Evolutionary conservation across 2,888 invertebrate genomes (phyloP).

Genomic region (Erynnis tages): DNA sequence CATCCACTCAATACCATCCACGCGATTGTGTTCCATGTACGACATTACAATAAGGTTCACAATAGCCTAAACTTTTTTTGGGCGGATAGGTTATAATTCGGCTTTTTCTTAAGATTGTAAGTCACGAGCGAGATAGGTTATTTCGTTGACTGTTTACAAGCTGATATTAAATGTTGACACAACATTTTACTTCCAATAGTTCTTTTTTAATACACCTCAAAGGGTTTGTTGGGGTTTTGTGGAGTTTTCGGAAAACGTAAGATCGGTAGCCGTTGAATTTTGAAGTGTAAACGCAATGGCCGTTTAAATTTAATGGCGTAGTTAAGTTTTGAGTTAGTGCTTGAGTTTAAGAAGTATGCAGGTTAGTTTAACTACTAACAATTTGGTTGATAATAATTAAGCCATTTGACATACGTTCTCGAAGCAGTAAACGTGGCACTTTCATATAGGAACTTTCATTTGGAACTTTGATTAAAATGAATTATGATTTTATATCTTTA

Average conservation of each 20-base stretch:
- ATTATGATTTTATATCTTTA: too few species aligned
- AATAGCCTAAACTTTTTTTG: neutral
- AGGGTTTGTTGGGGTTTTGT: slow-evolving; percentile 9
- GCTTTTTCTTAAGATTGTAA: slow-evolving; percentile 55
- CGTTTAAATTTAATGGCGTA: neutral
- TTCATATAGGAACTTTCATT: too few species aligned
- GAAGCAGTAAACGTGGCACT: too few species aligned
- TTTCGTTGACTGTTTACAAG: slow-evolving; percentile 63
- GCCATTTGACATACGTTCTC: too few species aligned
- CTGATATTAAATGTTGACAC: slow-evolving; percentile 67
- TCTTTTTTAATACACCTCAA: slow-evolving; percentile 33
- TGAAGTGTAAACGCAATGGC: neutral
- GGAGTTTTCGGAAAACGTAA: slow-evolving; percentile 20
- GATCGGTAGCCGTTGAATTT: slow-evolving; percentile 10
- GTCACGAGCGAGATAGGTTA: slow-evolving; percentile 65
- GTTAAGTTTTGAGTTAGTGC: slow-evolving; percentile 1
- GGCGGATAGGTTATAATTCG: slow-evolving; percentile 27
- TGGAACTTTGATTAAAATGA: too few species aligned
- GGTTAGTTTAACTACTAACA: too few species aligned
- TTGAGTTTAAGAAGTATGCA: too few species aligned
- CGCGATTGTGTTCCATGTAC: too few species aligned
- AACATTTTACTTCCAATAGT: slow-evolving; percentile 55
- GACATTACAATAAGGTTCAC: slow-evolving; percentile 31
- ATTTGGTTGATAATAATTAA: too few species aligned
- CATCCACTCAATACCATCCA: neutral